These are phyloP conservation scores for Drosophila sechellia DNA, from an alignment of 1,140 invertebrate species.

Conservation along the genomic window DNA sequence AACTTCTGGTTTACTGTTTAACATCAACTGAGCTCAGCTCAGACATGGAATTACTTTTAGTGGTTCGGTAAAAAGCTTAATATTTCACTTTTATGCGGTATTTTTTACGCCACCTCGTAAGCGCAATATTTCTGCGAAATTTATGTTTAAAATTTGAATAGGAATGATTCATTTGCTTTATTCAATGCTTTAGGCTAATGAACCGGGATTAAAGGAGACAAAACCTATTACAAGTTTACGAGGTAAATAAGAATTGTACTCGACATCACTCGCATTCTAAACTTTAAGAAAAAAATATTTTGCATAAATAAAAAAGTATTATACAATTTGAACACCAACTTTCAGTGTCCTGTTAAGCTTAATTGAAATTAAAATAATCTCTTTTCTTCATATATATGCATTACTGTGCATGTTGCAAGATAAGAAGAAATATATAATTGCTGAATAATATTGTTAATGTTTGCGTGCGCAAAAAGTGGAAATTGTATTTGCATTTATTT, in stretches of 20 bases:
- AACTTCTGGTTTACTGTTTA: conserved; percentile 59
- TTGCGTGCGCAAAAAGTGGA: too few species aligned
- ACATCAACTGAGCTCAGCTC: conserved; percentile 26
- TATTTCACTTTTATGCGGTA: conserved; percentile 13
- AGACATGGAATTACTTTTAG: conserved; percentile 61
- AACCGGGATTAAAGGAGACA: conserved; percentile 3
- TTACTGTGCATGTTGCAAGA: too few species aligned
- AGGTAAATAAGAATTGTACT: not conserved
- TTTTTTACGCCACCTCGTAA: conserved; percentile 16
- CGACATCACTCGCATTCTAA: too few species aligned
- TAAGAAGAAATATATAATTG: not conserved
- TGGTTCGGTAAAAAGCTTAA: conserved; percentile 30
- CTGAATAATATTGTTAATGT: too few species aligned
- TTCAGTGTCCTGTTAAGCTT: too few species aligned
- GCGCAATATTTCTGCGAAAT: conserved; percentile 4
- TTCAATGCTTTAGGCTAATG: conserved; percentile 6
- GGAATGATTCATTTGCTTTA: conserved; percentile 12
- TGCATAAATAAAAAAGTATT: conserved; percentile 2
- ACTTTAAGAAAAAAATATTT: too few species aligned
- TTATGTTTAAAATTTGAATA: conserved; percentile 25
- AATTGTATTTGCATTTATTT: not conserved
- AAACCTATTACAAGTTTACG: not conserved
- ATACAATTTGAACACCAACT: not conserved
- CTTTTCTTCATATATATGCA: too few species aligned
- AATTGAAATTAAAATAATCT: too few species aligned